Evolutionary conservation across 2,113 vertebrate genomes (phyloP).

Genomic region (western clawed frog (Xenopus tropicalis)): UCB_Xtro_10.0 CM004443.2:20055501-20056000

Average conservation of each 20-base stretch:
- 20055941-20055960: no score
- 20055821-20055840: no score
- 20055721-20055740: constrained; percentile 23
- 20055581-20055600: constrained; percentile 1
- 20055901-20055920: no score
- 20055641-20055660: constrained; percentile 4
- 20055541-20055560: constrained; percentile 19
- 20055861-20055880: no score
- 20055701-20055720: constrained; percentile 34
- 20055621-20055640: constrained; percentile 27
- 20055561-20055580: constrained; percentile 37
- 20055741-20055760: background rate
- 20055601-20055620: constrained; percentile 20
- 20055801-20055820: no score
- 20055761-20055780: background rate
- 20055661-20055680: constrained; percentile 12
- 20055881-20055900: no score
- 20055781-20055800: no score
- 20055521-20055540: constrained; percentile 13
- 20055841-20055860: no score
- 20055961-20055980: no score
- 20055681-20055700: constrained; percentile 30
- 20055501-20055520: constrained; percentile 24
- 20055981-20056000: no score
- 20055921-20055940: no score